These are phyloP conservation scores for Therioaphis trifolii DNA, from an alignment of 2,888 invertebrate genomes.

Conservation along the genomic window DNA sequence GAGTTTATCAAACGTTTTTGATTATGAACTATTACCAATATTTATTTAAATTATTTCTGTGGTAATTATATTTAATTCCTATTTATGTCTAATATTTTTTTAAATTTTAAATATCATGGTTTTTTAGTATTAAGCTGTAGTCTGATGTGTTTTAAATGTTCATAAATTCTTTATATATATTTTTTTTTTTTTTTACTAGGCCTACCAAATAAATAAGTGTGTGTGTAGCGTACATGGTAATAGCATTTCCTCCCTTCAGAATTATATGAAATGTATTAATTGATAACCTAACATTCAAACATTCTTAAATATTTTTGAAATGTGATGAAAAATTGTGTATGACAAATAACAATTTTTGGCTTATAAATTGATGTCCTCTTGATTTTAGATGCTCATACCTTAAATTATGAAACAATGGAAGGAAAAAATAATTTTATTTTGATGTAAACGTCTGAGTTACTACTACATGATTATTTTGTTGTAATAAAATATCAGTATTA, in stretches of 20 bases:
- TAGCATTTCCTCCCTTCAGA: neutral
- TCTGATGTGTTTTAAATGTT: conserved; percentile 52
- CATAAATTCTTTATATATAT: conserved; percentile 25
- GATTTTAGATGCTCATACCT: neutral
- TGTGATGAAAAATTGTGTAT: conserved; percentile 10
- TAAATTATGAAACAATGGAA: conserved; percentile 24
- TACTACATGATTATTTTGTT: conserved; percentile 29
- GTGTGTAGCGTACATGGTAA: conserved; percentile 27
- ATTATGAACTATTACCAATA: conserved; percentile 35
- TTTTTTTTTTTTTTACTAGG: conserved; percentile 36
- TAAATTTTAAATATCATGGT: conserved; percentile 41
- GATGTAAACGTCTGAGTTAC: conserved; percentile 1
- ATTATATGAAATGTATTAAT: conserved; percentile 5
- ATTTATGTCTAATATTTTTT: conserved; percentile 50
- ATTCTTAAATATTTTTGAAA: conserved; percentile 24
- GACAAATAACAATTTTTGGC: neutral
- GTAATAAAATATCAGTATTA: conserved; percentile 58
- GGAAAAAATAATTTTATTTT: neutral
- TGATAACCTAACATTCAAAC: conserved; percentile 15
- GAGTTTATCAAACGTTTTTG: conserved; percentile 36
- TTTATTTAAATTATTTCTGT: conserved; percentile 60
- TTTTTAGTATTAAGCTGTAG: conserved; percentile 50
- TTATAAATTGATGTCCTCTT: conserved; percentile 37
- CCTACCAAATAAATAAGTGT: conserved; percentile 50
- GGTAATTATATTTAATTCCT: conserved; percentile 57